A percentile compares a stretch with the other conserved stretches of the same genome.
Conservation (phyloP, 2,797 vertebrate genomes). For the Hafferia zeledoni region DNA sequence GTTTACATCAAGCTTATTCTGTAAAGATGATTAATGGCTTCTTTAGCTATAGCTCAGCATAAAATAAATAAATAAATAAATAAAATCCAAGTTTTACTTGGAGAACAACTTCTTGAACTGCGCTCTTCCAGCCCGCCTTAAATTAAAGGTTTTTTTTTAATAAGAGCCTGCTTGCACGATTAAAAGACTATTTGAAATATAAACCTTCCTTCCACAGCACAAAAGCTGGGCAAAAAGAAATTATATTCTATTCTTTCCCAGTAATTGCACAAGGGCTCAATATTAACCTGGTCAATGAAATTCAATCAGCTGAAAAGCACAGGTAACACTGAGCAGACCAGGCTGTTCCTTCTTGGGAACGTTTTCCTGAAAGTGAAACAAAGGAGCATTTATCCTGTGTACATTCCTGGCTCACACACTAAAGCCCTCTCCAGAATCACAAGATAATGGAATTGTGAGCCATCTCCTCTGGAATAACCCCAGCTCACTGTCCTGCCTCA, state of each 20-base stretch:
- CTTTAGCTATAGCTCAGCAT: not conserved
- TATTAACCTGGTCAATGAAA: conserved; percentile 27
- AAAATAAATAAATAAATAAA: not conserved
- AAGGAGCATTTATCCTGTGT: not conserved
- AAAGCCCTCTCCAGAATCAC: not conserved
- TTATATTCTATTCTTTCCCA: not conserved
- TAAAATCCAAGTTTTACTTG: not conserved
- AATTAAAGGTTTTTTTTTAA: not conserved
- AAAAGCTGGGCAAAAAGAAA: conserved; percentile 20
- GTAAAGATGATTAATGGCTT: not conserved
- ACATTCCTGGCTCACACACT: not conserved
- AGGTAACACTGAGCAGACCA: not conserved
- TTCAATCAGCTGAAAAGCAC: not conserved
- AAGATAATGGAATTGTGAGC: conserved; percentile 13
- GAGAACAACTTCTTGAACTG: not conserved
- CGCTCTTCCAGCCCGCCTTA: not conserved
- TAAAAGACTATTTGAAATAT: conserved; percentile 32
- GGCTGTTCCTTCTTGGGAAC: not conserved
- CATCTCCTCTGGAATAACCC: not conserved
- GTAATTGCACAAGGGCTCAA: conserved; percentile 9
- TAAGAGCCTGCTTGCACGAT: not conserved
- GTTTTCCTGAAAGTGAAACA: not conserved
- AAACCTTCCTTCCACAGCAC: not conserved
- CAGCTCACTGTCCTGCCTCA: not conserved
- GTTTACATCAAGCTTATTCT: not conserved